Evolutionary conservation across 2,113 vertebrate genomes (phyloP).

Genomic region (Nicator chloris): DNA sequence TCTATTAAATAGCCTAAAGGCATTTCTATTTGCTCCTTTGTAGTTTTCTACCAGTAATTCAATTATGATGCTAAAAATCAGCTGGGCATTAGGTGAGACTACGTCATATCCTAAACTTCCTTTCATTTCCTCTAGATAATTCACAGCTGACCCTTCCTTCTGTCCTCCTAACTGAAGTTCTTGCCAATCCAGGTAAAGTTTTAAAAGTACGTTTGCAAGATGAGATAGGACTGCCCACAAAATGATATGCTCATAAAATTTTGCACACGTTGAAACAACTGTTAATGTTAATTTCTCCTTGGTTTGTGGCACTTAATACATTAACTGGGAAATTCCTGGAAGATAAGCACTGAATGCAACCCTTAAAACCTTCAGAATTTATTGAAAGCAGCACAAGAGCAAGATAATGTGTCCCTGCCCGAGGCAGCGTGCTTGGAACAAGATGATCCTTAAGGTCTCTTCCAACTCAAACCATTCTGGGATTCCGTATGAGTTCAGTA

Average conservation of each 20-base stretch:
- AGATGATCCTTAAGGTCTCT: not conserved
- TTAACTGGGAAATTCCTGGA: not conserved
- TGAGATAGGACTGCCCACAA: not conserved
- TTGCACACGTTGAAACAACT: not conserved
- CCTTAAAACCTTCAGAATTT: not conserved
- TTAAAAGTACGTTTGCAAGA: not conserved
- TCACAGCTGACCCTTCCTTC: not conserved
- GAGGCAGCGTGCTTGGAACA: not conserved
- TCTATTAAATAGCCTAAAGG: not conserved
- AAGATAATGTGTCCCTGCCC: not conserved
- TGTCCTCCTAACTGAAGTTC: not conserved
- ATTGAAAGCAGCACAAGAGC: not conserved
- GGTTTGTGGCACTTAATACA: not conserved
- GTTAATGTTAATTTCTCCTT: not conserved
- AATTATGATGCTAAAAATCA: not conserved
- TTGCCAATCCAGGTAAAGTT: not conserved
- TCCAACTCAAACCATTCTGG: not conserved
- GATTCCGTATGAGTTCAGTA: not conserved
- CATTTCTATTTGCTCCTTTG: not conserved
- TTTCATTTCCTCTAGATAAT: not conserved
- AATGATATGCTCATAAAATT: rapidly evolving
- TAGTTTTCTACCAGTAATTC: not conserved
- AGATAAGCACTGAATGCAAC: not conserved
- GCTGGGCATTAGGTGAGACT: not conserved
- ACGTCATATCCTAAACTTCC: not conserved